Base-by-base conservation (phyloP, 2,797 vertebrate species). In the Salmo trutta region DNA sequence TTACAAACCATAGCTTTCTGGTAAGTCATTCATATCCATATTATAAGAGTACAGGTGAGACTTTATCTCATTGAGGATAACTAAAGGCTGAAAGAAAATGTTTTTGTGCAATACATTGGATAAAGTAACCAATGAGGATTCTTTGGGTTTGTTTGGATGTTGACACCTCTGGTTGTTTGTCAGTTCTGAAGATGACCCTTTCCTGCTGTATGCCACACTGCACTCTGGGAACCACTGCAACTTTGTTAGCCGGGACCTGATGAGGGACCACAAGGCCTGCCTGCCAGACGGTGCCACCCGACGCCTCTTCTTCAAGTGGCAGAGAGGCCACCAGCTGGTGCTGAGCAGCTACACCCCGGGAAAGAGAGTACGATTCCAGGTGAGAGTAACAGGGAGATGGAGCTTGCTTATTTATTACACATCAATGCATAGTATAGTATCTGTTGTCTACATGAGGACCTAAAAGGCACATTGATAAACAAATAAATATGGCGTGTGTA, bases 241-340 rank as follows among this genome's bases (percentile, higher is more conserved):
- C 71, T 97, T 99, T 82, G 92, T 99, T 83, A 98, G 95, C 8
- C 92, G 93, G 59, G 98, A 99, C 89, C 93, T 99, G 81, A 93
- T 99, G 92, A 94, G 98, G 85, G 97, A 99, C 88, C 98, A 99
- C 92, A 99, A 97, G 88, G 97, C 98, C 75, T 96, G 96, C 85
- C 90, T 99, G 56, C 75, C 93, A 0, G 94, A 96, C 52, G 87
- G 53, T 0, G 74, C 82, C 79, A 93, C 91, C 0, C 93, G 92
- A 51, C 94, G 85, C 1, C 94, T 99, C 10, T 99, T 99, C 91
- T 98, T 97, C 77, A 99, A 98, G 87, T 99, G 98, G 98, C 98
- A 99, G 87, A 94, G 96, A 47, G 97, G 97, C 24, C 97, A 98
- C 89, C 98, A 99, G 85, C 87, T 98, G 59, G 94, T 87, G 0